Evolutionary conservation across 2,797 vertebrate genomes (phyloP).

Genomic region (Otolemur crassicaudatus): DNA sequence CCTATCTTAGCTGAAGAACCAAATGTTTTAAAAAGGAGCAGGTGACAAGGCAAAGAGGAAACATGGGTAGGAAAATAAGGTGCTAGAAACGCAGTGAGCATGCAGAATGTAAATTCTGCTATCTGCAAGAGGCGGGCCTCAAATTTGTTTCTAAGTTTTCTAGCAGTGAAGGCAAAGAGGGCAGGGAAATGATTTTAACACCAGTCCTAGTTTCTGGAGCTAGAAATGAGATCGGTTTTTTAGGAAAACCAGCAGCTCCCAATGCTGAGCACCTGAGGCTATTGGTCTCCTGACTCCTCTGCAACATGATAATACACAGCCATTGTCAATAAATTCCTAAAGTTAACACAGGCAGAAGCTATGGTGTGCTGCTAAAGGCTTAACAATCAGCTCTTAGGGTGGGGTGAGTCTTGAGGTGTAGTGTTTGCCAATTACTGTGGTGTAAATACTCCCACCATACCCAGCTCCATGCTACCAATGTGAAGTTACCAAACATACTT

Average conservation of each 20-base stretch:
- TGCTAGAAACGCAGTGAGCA: no score
- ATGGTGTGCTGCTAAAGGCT: background rate
- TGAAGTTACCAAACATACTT: background rate
- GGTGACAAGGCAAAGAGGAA: background rate
- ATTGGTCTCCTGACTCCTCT: background rate
- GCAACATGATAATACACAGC: rapidly evolving
- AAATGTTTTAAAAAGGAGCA: background rate
- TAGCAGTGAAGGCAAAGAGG: background rate
- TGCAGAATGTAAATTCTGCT: background rate
- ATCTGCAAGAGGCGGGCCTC: background rate
- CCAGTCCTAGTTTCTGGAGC: background rate
- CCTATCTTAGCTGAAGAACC: background rate
- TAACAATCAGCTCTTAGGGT: background rate
- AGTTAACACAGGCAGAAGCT: background rate
- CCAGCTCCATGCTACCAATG: background rate
- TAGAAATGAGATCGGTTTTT: background rate
- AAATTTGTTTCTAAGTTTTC: background rate
- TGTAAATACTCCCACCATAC: background rate
- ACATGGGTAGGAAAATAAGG: background rate
- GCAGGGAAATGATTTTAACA: background rate
- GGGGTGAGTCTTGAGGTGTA: background rate
- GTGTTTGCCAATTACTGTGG: background rate
- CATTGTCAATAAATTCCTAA: rapidly evolving
- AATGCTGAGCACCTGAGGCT: rapidly evolving
- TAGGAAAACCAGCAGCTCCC: background rate